phyloP scores from a whole-genome alignment of 92 coral and sea anemone genomes.

The Zoanthus sociatus region DNA sequence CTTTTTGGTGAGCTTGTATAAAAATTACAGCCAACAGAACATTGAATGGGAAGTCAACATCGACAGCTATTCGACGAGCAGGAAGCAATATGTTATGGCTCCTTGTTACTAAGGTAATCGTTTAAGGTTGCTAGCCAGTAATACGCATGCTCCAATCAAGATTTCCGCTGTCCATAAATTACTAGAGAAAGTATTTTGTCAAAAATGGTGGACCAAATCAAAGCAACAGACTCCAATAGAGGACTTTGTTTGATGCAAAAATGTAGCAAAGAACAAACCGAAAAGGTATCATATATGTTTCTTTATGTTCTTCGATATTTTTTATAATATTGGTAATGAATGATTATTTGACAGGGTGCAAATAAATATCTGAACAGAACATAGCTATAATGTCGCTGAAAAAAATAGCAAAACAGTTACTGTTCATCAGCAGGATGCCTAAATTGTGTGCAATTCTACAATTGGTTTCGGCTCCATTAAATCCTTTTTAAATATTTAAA shows the following conservation, averaged over 20 bases:
- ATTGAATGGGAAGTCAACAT: background rate
- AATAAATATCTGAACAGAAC: no score
- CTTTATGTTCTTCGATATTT: background rate
- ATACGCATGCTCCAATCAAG: conserved; percentile 54
- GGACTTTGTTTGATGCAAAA: conserved; percentile 79
- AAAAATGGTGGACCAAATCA: conserved; percentile 87
- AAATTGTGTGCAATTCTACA: no score
- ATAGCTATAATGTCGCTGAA: no score
- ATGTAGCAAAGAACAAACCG: conserved; percentile 85
- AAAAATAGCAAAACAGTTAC: no score
- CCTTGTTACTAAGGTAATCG: conserved; percentile 87
- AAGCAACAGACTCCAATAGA: conserved; percentile 9
- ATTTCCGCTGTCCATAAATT: conserved; percentile 63
- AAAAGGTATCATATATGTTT: conserved; percentile 66
- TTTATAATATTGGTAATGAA: no score
- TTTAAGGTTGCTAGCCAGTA: conserved; percentile 70
- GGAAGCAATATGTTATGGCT: background rate
- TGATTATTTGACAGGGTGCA: no score
- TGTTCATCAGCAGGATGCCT: no score
- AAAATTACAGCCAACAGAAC: background rate
- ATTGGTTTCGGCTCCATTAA: no score
- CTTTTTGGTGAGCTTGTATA: no score
- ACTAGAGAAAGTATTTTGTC: conserved; percentile 45
- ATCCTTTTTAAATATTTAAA: no score
- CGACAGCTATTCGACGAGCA: background rate